Evolutionary conservation across 2,888 invertebrate genomes (phyloP), one percentile per base, ranked within the genome.

Genomic region (Corbicula japonica): DNA sequence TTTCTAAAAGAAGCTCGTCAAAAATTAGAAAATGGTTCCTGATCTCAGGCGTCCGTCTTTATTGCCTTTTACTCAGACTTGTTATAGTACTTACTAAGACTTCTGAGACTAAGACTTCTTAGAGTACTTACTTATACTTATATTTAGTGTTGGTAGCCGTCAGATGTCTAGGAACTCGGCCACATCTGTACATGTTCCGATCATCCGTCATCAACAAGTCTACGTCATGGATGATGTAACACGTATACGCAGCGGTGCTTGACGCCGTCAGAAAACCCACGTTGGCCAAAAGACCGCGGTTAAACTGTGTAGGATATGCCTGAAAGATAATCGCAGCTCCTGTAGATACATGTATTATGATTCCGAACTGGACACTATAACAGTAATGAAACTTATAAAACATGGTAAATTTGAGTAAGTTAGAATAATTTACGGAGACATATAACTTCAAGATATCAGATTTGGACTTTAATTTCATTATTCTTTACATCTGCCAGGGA

Each of bases 151-250:
- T 80, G 30, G 52, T 61, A 1, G 78, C 77, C 10, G 72, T 70
- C 3, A 83, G 70, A 48, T 83, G 83, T 30, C 80, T 66, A 1
- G 80, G 75, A 2, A 76, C 72, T 8, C 83, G 75, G 5, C 83
- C 83, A 76, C 83, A 83, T 21, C 83, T 66, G 34, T 83, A 83
- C 69, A 83, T 58, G 52, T 83, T 83, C 44, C 83, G 48, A 69
- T 83, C 83, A 32, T 83, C 80, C 2, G 38, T 46, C 58, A 70
- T 41, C 0, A 83, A 34, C 2, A 78, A 28, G 54, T 83, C 83
- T 1, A 80, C 83, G 61, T 83, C 83, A 66, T 83, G 83, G 18
- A 83, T 78, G 52, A 83, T 69, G 72, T 70, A 83, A 70, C 83
- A 83, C 2, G 80, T 80, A 61, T 76, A 83, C 8, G 71, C 54